Base-by-base conservation (phyloP, 2,113 vertebrate genomes). In the Alectura lathami region DNA sequence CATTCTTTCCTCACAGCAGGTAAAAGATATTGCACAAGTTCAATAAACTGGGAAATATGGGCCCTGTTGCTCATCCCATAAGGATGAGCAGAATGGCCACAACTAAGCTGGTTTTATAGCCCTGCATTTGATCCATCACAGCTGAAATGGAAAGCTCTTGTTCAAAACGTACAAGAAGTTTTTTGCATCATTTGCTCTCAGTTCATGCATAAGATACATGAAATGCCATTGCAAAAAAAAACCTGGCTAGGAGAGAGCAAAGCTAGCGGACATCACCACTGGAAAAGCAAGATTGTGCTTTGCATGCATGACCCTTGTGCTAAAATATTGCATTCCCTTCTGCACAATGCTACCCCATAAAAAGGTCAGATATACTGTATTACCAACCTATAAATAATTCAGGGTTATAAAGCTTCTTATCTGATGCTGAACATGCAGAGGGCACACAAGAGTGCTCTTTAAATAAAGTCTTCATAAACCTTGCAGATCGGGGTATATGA, bases 301-400 rank as follows among this genome's bases (percentile, higher is more conserved):
- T 62, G 47, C 1, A 1, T 74, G 24, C 59, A 27, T 48, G 68
- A 88, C 64, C 90, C 56, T 81, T 64, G 62, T 30, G 64, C 59
- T 90, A 86, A 95, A 95, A 78, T 53, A 86, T 53, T 88, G 76
- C 40, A 56, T 50, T 93, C 9, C 7, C 30, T 81, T 88, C 83
- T 86, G 56, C 56, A 90, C 0, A 0, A 90, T 38, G 76, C 73
- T 72, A 40, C 62, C 57, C 66, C 77, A 38, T 79, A 79, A 60
- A 93, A 95, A 96, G 94, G 95, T 95, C 94, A 96, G 62, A 74
- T 76, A 87, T 83, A 90, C 93, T 84, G 83, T 92, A 88, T 94
- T 96, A 96, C 93, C 90, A 96, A 57, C 36, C 77, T 72, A 96
- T 96, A 96, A 97, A 96, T 96, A 97, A 97, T 97, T 90, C 96